Conservation (phyloP, 2,888 invertebrate genomes). For the Rotaria macrura region DNA sequence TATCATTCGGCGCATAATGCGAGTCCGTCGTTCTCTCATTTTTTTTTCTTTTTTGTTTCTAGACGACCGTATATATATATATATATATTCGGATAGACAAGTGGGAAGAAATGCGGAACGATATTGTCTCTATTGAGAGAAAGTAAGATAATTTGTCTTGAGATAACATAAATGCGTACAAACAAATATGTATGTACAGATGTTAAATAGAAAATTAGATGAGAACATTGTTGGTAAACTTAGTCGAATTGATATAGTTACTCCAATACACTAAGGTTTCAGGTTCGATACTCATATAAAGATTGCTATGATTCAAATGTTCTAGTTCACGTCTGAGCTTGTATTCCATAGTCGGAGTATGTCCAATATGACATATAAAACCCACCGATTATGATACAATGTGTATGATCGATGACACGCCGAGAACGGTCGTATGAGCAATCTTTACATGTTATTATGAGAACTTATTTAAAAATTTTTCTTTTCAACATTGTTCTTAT, state of each 20-base stretch:
- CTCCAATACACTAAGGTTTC: background rate
- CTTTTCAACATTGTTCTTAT: background rate
- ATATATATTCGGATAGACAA: background rate
- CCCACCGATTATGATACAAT: background rate
- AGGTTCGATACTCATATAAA: background rate
- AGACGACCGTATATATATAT: background rate
- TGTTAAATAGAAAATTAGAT: background rate
- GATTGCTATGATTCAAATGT: background rate
- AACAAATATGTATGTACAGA: background rate
- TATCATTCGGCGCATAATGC: background rate
- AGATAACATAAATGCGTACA: too few relatives aligned
- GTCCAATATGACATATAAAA: background rate
- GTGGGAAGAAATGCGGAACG: background rate
- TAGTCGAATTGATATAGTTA: background rate
- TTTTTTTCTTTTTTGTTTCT: background rate
- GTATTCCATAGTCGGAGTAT: background rate
- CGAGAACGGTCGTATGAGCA: slow-evolving; percentile 4
- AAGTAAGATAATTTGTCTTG: background rate
- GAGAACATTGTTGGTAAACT: background rate
- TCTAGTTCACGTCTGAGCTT: slow-evolving; percentile 1
- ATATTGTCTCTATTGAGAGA: background rate
- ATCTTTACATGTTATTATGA: background rate
- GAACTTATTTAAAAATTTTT: too few relatives aligned
- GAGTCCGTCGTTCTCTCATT: background rate
- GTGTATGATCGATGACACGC: background rate